Percentiles rank a stretch among this genome's conserved stretches.
These are phyloP conservation scores for Glyphotaelius pellucidus DNA, from an alignment of 2,888 invertebrate species.

Conservation along the genomic window DNA sequence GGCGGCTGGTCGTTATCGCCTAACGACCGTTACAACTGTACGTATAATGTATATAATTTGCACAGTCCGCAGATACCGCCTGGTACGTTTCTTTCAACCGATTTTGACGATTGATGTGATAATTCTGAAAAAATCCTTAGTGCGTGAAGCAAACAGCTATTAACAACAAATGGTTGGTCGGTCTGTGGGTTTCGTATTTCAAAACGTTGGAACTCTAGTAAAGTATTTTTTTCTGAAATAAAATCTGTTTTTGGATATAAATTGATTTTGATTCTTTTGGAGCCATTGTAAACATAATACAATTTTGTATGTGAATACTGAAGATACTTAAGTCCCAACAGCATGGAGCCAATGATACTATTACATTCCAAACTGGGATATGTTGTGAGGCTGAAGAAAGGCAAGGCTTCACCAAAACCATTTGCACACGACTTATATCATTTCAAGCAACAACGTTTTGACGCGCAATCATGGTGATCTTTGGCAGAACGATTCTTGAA, in stretches of 20 bases:
- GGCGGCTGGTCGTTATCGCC: constrained; percentile 21
- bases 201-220: neutral
- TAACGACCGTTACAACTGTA: constrained; percentile 29
- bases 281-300: too few species aligned
- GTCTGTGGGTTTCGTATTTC: neutral
- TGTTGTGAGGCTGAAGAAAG: too few species aligned
- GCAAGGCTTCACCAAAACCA: too few species aligned
- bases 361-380: too few species aligned
- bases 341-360: too few species aligned
- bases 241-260: neutral
- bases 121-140: constrained; percentile 2
- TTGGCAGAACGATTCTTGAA: too few species aligned
- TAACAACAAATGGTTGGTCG: neutral
- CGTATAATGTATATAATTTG: neutral
- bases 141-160: constrained; percentile 2
- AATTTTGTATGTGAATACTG: too few species aligned
- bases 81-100: neutral
- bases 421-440: too few species aligned
- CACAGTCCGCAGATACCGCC: neutral
- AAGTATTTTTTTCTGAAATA: neutral
- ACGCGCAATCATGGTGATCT: too few species aligned
- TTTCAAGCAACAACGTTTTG: too few species aligned
- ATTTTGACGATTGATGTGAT: constrained; percentile 17
- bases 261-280: neutral
- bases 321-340: too few species aligned